Conservation (phyloP, 2,113 vertebrate species). For the Entomyzon cyanotis region DNA sequence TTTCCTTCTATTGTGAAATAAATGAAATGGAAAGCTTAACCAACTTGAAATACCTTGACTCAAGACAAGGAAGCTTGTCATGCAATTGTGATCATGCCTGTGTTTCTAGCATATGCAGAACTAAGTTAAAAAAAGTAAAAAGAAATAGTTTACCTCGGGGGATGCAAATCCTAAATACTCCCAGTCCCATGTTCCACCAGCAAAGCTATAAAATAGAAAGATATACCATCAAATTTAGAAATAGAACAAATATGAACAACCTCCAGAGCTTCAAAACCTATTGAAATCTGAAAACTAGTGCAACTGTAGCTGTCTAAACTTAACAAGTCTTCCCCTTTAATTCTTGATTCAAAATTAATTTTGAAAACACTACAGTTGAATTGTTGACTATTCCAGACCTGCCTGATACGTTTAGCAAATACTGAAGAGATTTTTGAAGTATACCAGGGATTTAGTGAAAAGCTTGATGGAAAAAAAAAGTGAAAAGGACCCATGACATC, state of each 20-base stretch:
- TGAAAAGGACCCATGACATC: neutral
- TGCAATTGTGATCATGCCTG: slow-evolving; percentile 52
- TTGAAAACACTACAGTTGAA: neutral
- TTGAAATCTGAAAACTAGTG: neutral
- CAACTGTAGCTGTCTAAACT: neutral
- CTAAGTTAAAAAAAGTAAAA: neutral
- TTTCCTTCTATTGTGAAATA: slow-evolving; percentile 66
- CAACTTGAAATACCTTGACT: slow-evolving; percentile 32
- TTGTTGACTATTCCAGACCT: neutral
- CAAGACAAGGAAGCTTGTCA: slow-evolving; percentile 45
- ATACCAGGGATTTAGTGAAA: neutral
- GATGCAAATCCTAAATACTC: slow-evolving; percentile 98
- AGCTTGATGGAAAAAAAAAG: neutral
- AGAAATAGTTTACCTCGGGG: slow-evolving; percentile 88
- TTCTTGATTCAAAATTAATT: neutral
- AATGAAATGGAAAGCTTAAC: slow-evolving; percentile 42
- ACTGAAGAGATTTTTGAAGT: neutral
- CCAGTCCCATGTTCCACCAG: slow-evolving; percentile 99
- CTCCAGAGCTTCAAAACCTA: neutral
- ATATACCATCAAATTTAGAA: slow-evolving; percentile 57
- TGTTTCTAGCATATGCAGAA: slow-evolving; percentile 56
- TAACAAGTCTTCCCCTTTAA: neutral
- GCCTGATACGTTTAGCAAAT: neutral
- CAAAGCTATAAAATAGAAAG: slow-evolving; percentile 85
- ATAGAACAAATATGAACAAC: neutral